Percentiles rank a stretch among this genome's conserved stretches.
phyloP scores from a whole-genome alignment of 1,140 invertebrate genomes.

The Dufourea novaeangliae region DNA sequence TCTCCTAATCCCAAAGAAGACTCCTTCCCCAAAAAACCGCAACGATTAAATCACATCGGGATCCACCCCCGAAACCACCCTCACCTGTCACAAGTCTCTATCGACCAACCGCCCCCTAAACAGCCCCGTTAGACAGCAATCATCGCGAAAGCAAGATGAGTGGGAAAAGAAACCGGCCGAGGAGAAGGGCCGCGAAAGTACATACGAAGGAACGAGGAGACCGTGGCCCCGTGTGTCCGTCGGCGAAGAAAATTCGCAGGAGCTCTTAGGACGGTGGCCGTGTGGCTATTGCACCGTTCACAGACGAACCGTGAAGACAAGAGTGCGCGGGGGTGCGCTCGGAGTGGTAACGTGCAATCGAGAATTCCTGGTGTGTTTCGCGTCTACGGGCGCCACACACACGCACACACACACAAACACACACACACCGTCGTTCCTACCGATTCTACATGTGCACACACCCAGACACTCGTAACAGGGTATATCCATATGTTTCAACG shows the following conservation, averaged over 20 bases:
- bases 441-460: slow-evolving; percentile 43
- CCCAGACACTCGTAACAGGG: background rate
- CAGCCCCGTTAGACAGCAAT: background rate
- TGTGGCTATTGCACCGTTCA: slow-evolving; percentile 10
- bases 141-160: background rate
- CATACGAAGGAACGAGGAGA: no score
- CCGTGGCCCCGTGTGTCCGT: slow-evolving; percentile 13
- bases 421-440: background rate
- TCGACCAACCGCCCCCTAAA: background rate
- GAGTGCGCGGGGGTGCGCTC: slow-evolving; percentile 13
- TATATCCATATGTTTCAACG: slow-evolving; percentile 72
- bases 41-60: no score
- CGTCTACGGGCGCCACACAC: background rate
- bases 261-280: slow-evolving; percentile 23
- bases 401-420: slow-evolving; percentile 17
- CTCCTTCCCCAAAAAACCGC: no score
- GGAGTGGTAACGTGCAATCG: slow-evolving; percentile 42
- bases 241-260: slow-evolving; percentile 49
- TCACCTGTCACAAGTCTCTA: background rate
- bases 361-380: slow-evolving; percentile 33
- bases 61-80: no score
- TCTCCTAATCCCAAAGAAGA: no score
- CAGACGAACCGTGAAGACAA: slow-evolving; percentile 28
- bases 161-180: background rate
- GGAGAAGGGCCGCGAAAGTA: background rate